Base-by-base conservation (phyloP, 2,888 invertebrate species). In the Oscheius sp. region DNA sequence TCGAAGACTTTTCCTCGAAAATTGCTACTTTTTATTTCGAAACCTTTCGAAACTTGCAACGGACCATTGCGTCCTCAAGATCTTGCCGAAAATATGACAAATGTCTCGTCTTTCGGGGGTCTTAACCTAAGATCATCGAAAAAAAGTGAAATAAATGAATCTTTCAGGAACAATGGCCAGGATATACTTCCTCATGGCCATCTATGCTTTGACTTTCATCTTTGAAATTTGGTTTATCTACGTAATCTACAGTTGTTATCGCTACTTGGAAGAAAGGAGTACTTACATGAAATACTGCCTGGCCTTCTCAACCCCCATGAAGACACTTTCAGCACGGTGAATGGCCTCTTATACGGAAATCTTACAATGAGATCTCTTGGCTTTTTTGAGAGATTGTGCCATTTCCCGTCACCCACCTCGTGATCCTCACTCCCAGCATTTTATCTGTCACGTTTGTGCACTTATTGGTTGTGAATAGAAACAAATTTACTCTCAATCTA, bases 261-360 rank as follows among this genome's bases (percentile, higher is more conserved):
- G 82, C 52, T 88, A 88, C 70, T 75, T 88, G 45, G 83, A 82
- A 29, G 88, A 88, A 66, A 76, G 88, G 13, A 81, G 82, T 35
- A 77, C 80, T 41, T 88, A 88, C 77, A 87, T 88, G 87, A 80
- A 81, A 59, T 88, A 88, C 75, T 88, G 88, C 69, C 74, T 87
- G 16, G 86, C 88, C 27, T 88, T 87, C 74, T 82, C 83, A 46
- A 88, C 86, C n/a, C 88, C 88, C 0, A 84, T 88, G 84, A 86
- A 88, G 70, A 86, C 87, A 9, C 79, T 87, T 16, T 82, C 84
- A 9, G 80, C 82, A 3, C 69, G 81, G 64, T 76, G 63, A 70
- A 69, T 63, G 53, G 16, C 18, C 27, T 46, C 18, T 58, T 56
- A 43, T 21, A 49, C 13, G 13, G 49, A 49, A 49, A 49, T 49